Conservation (phyloP, 2,888 invertebrate genomes). For the Plebejus argus region DNA sequence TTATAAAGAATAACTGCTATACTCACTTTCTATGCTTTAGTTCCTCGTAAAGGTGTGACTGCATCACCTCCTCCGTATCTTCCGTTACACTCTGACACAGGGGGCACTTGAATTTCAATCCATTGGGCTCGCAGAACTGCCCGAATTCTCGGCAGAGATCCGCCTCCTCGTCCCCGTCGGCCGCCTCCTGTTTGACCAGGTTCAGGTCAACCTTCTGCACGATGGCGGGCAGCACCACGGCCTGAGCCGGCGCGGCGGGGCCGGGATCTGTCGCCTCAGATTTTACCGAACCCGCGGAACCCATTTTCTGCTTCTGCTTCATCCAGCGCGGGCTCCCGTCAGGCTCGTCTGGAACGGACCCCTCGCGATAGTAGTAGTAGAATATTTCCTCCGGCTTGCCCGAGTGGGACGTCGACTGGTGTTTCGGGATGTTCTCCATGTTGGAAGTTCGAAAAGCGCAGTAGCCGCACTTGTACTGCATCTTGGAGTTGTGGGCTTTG, state of each 20-base stretch:
- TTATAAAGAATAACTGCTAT: not conserved
- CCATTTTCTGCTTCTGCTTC: conserved; percentile 56
- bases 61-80: conserved; percentile 80
- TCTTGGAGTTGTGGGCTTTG: conserved; percentile 82
- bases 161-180: conserved; percentile 44
- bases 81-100: conserved; percentile 81
- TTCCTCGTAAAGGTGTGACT: conserved; percentile 85
- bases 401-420: conserved; percentile 82
- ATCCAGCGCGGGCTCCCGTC: conserved; percentile 64
- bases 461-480: conserved; percentile 86
- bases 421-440: conserved; percentile 79
- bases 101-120: conserved; percentile 81
- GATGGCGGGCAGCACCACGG: conserved; percentile 37
- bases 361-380: conserved; percentile 79
- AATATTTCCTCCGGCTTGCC: conserved; percentile 62
- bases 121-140: conserved; percentile 73
- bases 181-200: conserved; percentile 63
- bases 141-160: conserved; percentile 58
- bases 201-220: conserved; percentile 53
- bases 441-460: conserved; percentile 82
- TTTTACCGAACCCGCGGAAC: conserved; percentile 51
- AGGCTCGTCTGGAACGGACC: conserved; percentile 54
- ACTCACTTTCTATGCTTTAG: conserved; percentile 84
- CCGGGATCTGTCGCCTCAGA: conserved; percentile 48
- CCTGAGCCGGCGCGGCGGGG: conserved; percentile 31